phyloP scores from a whole-genome alignment of 2,113 vertebrate species.

The Saguinus imperator region DNA sequence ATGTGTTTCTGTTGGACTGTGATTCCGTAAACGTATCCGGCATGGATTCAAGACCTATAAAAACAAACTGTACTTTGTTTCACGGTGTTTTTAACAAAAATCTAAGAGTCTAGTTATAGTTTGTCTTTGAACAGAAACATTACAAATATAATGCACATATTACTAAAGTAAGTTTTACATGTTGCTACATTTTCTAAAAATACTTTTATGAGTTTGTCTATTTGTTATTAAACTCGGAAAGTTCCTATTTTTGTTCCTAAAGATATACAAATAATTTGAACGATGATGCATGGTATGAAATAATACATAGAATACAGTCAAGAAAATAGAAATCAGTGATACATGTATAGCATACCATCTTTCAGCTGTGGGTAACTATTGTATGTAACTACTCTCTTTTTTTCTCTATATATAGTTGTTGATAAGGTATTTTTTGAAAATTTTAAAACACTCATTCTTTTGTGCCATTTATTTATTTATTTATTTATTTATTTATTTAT shows the following conservation, averaged over 20 bases:
- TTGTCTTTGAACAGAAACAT: slow-evolving; percentile 44
- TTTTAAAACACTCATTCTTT: not conserved
- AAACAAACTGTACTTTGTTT: slow-evolving; percentile 41
- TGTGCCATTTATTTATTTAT: not conserved
- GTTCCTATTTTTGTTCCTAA: not conserved
- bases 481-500: too few relatives aligned
- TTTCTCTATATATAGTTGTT: not conserved
- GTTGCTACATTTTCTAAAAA: not conserved
- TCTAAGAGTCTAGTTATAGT: not conserved
- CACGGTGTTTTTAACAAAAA: slow-evolving; percentile 44
- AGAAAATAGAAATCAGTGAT: not conserved
- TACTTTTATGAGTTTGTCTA: not conserved
- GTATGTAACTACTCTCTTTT: not conserved
- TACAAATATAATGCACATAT: not conserved
- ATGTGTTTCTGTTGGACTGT: slow-evolving; percentile 43
- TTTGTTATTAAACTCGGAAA: not conserved
- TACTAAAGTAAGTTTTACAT: slow-evolving; percentile 7
- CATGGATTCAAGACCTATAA: slow-evolving; percentile 36
- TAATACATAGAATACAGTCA: not conserved
- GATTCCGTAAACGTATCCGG: slow-evolving; percentile 38
- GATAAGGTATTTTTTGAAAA: not conserved
- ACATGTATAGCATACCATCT: not conserved
- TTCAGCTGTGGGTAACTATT: not conserved
- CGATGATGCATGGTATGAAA: not conserved
- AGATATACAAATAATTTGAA: not conserved